Percentiles rank a stretch among this genome's conserved stretches.
Conservation (phyloP, 2,113 vertebrate genomes). For the Damaliscus lunatus region DNA sequence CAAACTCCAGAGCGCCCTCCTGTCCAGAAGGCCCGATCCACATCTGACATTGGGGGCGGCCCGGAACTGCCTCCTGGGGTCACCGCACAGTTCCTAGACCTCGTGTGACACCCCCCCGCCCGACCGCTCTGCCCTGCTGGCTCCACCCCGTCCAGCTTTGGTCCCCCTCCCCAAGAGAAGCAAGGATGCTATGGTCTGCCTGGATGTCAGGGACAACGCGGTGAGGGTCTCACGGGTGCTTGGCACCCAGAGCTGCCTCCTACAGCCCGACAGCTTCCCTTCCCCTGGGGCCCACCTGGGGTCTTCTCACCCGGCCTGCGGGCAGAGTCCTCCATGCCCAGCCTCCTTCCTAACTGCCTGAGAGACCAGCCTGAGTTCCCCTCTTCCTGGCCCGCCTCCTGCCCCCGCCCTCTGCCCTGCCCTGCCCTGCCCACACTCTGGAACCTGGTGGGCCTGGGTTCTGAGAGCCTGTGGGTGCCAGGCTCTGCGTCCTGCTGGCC, state of each 20-base stretch:
- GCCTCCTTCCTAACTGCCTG: background rate
- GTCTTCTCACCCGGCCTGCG: background rate
- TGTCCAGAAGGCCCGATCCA: background rate
- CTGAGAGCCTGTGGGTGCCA: background rate
- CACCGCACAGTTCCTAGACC: background rate
- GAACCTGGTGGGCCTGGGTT: background rate
- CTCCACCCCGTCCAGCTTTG: background rate
- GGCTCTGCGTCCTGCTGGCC: background rate
- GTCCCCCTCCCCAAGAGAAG: too few species aligned
- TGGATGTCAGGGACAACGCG: accelerated
- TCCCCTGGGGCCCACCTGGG: background rate
- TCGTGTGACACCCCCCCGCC: too few species aligned
- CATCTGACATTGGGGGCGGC: background rate
- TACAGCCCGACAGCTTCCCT: background rate
- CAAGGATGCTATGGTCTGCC: background rate
- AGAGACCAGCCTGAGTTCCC: background rate
- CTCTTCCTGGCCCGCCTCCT: too few species aligned
- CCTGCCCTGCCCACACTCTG: background rate
- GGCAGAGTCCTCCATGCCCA: background rate
- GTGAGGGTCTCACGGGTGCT: background rate
- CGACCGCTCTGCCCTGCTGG: background rate
- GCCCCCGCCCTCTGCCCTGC: background rate
- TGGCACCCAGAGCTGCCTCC: background rate
- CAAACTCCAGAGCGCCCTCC: background rate
- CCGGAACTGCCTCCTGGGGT: background rate